Percentiles rank a stretch among this genome's conserved stretches.
phyloP scores from a whole-genome alignment of 2,888 invertebrate genomes.

The Koerneria pararmatus region DNA sequence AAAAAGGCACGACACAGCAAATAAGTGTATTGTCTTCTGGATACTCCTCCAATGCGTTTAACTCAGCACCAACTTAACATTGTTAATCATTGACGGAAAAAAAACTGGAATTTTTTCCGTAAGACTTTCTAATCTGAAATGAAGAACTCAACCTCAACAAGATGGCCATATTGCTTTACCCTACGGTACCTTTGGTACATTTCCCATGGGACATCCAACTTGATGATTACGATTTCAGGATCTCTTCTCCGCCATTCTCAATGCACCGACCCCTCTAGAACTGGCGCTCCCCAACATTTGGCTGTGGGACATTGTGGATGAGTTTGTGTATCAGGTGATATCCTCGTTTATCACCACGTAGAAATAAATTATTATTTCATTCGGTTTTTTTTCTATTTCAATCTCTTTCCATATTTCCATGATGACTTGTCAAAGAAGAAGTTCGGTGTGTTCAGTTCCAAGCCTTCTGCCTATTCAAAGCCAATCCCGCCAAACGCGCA shows the following conservation, averaged over 20 bases:
- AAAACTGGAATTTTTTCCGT: too few species aligned
- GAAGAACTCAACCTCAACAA: too few species aligned
- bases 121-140: too few species aligned
- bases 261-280: constrained; percentile 41
- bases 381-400: neutral
- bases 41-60: too few species aligned
- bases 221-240: constrained; percentile 63
- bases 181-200: too few species aligned
- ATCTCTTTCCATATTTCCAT: neutral
- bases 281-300: constrained; percentile 82
- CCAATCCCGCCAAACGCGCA: constrained; percentile 73
- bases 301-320: constrained; percentile 99
- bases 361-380: neutral
- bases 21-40: too few species aligned
- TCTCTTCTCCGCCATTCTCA: constrained; percentile 90
- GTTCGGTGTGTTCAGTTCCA: constrained; percentile 66
- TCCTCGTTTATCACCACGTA: neutral
- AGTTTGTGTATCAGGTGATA: constrained; percentile 86
- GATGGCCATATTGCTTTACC: too few species aligned
- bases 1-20: too few species aligned
- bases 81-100: too few species aligned
- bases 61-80: too few species aligned
- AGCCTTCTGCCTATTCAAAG: constrained; percentile 75
- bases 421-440: neutral
- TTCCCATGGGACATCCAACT: too few species aligned